phyloP scores from a whole-genome alignment of 1,140 invertebrate genomes.

The Asbolus verrucosus region DNA sequence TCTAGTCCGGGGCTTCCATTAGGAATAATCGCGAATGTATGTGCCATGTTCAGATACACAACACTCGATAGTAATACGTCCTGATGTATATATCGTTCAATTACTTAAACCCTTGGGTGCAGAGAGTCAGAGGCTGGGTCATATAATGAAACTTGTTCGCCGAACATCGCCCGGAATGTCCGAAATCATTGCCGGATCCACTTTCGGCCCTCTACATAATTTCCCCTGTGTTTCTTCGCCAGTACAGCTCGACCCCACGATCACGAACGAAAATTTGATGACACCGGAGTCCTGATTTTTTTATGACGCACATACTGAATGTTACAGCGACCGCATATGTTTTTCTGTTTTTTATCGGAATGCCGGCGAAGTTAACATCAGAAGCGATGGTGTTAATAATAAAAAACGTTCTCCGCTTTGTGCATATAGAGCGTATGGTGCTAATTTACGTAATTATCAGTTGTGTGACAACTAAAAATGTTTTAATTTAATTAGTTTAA shows the following conservation, averaged over 20 bases:
- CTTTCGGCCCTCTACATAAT: conserved; percentile 48
- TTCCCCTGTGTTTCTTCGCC: conserved; percentile 46
- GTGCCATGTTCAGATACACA: neutral
- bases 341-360: too few species aligned
- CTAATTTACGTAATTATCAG: too few species aligned
- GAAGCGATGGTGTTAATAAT: too few species aligned
- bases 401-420: too few species aligned
- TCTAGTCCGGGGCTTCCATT: too few species aligned
- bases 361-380: too few species aligned
- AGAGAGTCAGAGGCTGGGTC: conserved; percentile 5
- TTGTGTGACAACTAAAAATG: too few species aligned
- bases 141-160: conserved; percentile 38
- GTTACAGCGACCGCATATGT: too few species aligned
- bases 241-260: conserved; percentile 10
- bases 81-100: conserved; percentile 41
- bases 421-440: too few species aligned
- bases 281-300: conserved; percentile 33
- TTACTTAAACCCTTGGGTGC: conserved; percentile 37
- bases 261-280: conserved; percentile 38
- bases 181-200: conserved; percentile 50
- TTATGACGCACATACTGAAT: neutral
- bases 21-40: neutral
- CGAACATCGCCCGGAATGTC: conserved; percentile 44
- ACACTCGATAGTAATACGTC: neutral
- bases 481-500: too few species aligned